These are phyloP conservation scores for Hystrix cristata DNA, from an alignment of 2,113 vertebrate genomes.

Conservation along the genomic window DNA sequence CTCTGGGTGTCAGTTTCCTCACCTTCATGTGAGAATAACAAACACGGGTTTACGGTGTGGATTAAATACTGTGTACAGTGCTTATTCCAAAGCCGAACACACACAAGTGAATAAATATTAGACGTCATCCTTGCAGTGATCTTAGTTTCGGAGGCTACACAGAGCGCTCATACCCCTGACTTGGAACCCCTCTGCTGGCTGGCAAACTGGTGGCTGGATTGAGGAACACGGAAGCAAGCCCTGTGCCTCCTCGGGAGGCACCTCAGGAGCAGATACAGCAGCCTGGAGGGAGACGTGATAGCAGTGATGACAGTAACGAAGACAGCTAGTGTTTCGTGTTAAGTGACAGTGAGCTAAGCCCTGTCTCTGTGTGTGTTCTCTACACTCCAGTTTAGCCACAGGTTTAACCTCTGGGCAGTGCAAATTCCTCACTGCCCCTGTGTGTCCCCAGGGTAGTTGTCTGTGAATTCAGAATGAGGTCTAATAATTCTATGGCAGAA, in stretches of 20 bases:
- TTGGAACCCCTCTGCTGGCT: background rate
- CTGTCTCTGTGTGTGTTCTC: no score
- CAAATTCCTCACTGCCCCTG: background rate
- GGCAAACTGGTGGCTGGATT: background rate
- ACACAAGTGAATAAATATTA: no score
- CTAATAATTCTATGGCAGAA: background rate
- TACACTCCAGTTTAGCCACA: background rate
- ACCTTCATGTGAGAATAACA: background rate
- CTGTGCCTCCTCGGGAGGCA: background rate
- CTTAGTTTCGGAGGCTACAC: background rate
- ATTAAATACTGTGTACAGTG: background rate
- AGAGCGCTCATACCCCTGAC: accelerated
- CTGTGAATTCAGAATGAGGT: background rate
- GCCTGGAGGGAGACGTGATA: background rate
- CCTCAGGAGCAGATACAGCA: background rate
- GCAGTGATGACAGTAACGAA: background rate
- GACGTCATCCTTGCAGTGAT: background rate
- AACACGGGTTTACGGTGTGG: background rate
- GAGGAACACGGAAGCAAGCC: background rate
- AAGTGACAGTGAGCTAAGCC: background rate
- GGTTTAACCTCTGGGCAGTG: background rate
- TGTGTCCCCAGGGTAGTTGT: background rate
- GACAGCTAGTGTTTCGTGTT: accelerated
- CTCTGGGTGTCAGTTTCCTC: background rate
- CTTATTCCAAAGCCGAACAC: background rate